These are phyloP conservation scores for Heliopora coerulea DNA, from an alignment of 92 coral and sea anemone genomes.

Conservation along the genomic window DNA sequence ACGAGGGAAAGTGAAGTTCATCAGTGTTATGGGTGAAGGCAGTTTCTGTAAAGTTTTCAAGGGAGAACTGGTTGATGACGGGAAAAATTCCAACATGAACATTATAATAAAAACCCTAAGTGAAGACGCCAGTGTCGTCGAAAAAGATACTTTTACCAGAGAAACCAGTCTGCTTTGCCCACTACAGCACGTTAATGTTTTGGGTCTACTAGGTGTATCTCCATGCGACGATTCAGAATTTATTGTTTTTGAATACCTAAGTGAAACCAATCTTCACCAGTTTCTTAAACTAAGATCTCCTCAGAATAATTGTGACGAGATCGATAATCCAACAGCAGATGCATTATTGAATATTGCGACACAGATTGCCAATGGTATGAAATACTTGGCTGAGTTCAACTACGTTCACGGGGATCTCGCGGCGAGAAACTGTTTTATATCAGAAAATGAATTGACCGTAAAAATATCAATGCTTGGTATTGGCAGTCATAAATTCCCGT, in stretches of 20 bases:
- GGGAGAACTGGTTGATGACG: conserved; percentile 71
- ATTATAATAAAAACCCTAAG: conserved; percentile 78
- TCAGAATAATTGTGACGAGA: conserved; percentile 35
- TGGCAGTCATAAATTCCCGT: conserved; percentile 81
- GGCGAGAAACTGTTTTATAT: conserved; percentile 81
- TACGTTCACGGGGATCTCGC: conserved; percentile 95
- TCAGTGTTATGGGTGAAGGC: conserved; percentile 85
- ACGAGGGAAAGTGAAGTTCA: conserved; percentile 88
- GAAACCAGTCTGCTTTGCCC: conserved; percentile 73
- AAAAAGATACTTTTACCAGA: conserved; percentile 66
- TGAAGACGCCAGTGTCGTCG: conserved; percentile 62
- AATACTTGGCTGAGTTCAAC: conserved; percentile 73
- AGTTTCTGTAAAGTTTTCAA: conserved; percentile 77
- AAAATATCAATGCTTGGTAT: conserved; percentile 92
- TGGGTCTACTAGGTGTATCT: conserved; percentile 85
- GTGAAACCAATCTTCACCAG: conserved; percentile 75
- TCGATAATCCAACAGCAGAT: conserved; percentile 53
- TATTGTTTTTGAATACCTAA: conserved; percentile 86
- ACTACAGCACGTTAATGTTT: conserved; percentile 79
- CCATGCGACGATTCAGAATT: conserved; percentile 74
- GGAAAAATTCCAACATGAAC: conserved; percentile 61
- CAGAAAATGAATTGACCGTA: conserved; percentile 59
- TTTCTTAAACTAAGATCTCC: conserved; percentile 62
- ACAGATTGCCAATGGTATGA: conserved; percentile 95
- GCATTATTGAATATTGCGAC: conserved; percentile 71